Evolutionary conservation across 2,113 vertebrate species (phyloP), one percentile per base, ranked within the genome.

Genomic region (Scomber scombrus): DNA sequence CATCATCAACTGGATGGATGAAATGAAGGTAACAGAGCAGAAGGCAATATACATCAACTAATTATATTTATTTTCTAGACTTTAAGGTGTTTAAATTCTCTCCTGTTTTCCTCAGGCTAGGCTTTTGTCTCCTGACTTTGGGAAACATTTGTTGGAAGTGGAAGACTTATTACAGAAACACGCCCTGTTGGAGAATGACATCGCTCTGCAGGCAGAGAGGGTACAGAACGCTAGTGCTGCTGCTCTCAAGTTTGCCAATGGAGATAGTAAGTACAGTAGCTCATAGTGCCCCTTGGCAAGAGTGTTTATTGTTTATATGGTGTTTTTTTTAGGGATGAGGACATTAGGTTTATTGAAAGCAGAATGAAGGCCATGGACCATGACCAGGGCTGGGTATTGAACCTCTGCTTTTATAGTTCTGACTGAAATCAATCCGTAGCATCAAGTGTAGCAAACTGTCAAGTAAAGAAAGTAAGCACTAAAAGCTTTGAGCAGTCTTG

Each of bases 1-100:
- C 88, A 97, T 97, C 91, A 98, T 99, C 0, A 95, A 91, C 85
- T 99, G 97, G 98, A 99, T 98, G 96, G 98, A 99, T 0, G 97
- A 99, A 71, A 97, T 98, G 94, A 99, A 99, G 96, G 98, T 99
- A 90, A 79, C 34, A 23, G 31, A 49, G 15, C 26, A 11, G 12
- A 26, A 52, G 10, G 52, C n/a, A 11, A 3, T 1, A 9, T 3
- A 13, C 9, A 34, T 9, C 34, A 5, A 6, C 10, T 23, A 3
- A 14, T 26, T 11, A 18, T 6, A 21, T 14, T 13, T 11, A 4
- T 4, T 10, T 12, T 56, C 3, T 4, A 23, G n/a, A 23, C 11
- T 6, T 5, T n/a, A 3, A 46, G 4, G 26, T 76, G 11, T 80
- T 15, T 73, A 18, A 29, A 19, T 0, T 10, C 16, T 65, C 19